Evolutionary conservation across 1,140 invertebrate genomes (phyloP).

Genomic region (Maconellicoccus hirsutus): DNA sequence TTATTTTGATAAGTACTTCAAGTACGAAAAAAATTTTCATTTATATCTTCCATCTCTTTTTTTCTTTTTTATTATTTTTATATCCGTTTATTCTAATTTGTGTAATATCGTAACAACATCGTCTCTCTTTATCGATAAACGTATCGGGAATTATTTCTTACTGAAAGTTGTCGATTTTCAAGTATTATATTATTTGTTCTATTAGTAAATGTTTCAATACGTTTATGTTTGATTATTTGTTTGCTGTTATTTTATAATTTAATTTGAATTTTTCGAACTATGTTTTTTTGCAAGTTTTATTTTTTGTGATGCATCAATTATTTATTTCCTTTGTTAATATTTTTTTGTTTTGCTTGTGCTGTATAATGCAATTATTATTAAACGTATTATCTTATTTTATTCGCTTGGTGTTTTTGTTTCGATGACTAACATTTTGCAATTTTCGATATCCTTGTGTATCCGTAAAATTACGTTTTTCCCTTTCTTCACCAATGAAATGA

Average conservation of each 20-base stretch:
- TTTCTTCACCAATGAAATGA: too few relatives aligned
- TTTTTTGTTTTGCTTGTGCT: conserved; percentile 8
- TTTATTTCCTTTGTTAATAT: background rate
- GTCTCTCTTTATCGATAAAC: too few relatives aligned
- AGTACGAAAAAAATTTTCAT: too few relatives aligned
- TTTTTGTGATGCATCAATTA: background rate
- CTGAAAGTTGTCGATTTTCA: background rate
- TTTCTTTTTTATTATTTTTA: background rate
- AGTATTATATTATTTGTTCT: background rate
- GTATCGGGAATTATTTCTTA: too few relatives aligned
- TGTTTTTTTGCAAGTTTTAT: conserved; percentile 2
- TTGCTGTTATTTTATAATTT: background rate
- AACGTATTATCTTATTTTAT: background rate
- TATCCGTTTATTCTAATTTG: background rate
- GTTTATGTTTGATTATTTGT: background rate
- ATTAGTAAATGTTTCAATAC: background rate
- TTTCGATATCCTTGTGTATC: too few relatives aligned
- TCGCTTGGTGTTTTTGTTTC: background rate
- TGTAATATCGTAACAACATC: too few relatives aligned
- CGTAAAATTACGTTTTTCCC: too few relatives aligned
- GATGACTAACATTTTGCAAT: too few relatives aligned
- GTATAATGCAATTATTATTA: background rate
- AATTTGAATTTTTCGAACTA: background rate
- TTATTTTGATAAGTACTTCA: too few relatives aligned
- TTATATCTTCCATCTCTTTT: background rate